These are phyloP conservation scores for Synanceia verrucosa DNA, from an alignment of 2,797 vertebrate species.

Conservation along the genomic window DNA sequence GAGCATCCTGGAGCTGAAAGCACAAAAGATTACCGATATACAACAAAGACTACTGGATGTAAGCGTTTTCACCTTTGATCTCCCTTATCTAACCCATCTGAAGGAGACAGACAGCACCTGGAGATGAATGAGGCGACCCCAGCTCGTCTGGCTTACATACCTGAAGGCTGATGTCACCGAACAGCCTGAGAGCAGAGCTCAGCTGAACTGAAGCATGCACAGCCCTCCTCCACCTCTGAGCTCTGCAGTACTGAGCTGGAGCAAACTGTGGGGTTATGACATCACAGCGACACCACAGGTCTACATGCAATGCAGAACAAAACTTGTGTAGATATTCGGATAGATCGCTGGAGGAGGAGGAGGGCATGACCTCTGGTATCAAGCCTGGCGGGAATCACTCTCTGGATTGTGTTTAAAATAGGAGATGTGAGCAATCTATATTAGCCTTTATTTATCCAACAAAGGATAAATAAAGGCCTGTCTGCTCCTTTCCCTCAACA, in stretches of 20 bases:
- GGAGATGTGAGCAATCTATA: constrained; percentile 5
- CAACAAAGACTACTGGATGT: constrained; percentile 11
- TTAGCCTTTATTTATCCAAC: constrained; percentile 27
- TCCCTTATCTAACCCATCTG: constrained; percentile 18
- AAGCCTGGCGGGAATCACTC: constrained; percentile 23
- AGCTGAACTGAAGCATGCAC: too few relatives aligned
- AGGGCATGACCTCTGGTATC: constrained; percentile 12
- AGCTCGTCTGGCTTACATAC: constrained; percentile 72
- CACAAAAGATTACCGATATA: constrained; percentile 4
- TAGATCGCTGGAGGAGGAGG: constrained; percentile 4
- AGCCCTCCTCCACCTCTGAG: too few relatives aligned
- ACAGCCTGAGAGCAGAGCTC: constrained; percentile 48
- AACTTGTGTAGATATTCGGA: constrained; percentile 27
- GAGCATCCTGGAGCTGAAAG: constrained; percentile 3
- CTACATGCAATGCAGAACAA: constrained; percentile 22
- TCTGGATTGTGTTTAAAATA: constrained; percentile 33
- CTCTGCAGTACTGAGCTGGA: constrained; percentile 36
- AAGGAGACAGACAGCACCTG: constrained; percentile 53
- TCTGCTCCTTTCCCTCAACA: constrained; percentile 18
- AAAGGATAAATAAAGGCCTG: constrained; percentile 28
- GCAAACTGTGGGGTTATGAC: constrained; percentile 4
- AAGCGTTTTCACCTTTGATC: constrained; percentile 48
- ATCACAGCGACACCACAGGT: neutral
- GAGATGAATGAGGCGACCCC: constrained; percentile 61
- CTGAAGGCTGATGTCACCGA: constrained; percentile 79